Percentiles rank a stretch among this genome's conserved stretches.
These are phyloP conservation scores for Dinomys branickii DNA, from an alignment of 2,113 vertebrate species.

Conservation along the genomic window DNA sequence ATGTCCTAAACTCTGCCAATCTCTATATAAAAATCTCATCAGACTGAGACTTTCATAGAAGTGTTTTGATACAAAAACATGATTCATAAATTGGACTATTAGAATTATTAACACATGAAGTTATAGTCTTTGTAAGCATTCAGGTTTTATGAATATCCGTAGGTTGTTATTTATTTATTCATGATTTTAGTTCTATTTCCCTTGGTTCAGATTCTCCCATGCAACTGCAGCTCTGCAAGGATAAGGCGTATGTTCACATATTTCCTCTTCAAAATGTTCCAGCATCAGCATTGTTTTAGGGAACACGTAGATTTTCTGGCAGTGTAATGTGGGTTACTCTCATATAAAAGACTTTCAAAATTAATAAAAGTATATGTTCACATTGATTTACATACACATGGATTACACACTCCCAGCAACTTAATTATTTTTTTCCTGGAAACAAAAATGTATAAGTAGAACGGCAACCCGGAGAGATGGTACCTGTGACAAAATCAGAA, in stretches of 20 bases:
- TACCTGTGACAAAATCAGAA: not conserved
- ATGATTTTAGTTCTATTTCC: not conserved
- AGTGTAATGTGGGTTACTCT: constrained; percentile 13
- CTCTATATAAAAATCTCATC: not conserved
- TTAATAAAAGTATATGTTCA: constrained; percentile 36
- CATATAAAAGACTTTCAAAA: constrained; percentile 20
- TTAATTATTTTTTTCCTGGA: not conserved
- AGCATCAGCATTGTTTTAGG: not conserved
- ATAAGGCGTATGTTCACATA: not conserved
- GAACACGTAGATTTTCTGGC: not conserved
- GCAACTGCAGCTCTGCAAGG: not conserved
- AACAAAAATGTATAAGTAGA: not conserved
- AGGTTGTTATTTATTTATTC: constrained; percentile 1
- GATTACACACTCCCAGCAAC: not conserved
- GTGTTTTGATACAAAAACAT: constrained; percentile 12
- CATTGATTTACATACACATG: constrained; percentile 11
- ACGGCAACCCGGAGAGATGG: not conserved
- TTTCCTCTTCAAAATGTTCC: not conserved
- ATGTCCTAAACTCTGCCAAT: not conserved
- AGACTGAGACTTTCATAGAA: constrained; percentile 7
- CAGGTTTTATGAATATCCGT: not conserved
- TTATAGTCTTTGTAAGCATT: not conserved
- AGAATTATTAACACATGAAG: not conserved
- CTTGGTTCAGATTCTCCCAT: not conserved
- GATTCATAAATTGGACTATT: not conserved